Base-by-base conservation (phyloP, 1,140 invertebrate genomes). In the Drosophila sproati region DNA sequence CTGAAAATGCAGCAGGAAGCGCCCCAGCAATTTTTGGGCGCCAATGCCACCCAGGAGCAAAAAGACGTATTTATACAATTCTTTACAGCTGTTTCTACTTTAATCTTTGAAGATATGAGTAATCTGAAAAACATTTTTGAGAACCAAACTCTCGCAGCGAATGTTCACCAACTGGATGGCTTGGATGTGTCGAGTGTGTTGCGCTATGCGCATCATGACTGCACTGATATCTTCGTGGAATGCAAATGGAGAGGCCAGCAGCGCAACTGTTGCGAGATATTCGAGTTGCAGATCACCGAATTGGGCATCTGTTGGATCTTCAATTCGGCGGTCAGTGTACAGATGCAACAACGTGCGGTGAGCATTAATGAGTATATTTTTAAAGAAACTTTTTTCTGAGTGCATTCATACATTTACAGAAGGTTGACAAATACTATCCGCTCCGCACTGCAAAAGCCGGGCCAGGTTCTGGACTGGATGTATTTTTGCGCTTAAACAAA, bases 231-330 rank as follows among this genome's bases (percentile, higher is more conserved):
- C 2, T 78, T 92, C 31, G 5, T 8, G 0, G 29, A 64, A 2
- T 92, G 91, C 37, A 45, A 28, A 5, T 92, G 91, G 91, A 64
- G 85, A 0, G 55, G 55, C 1, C 69, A 56, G 2, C 34, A 52
- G 0, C 55, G 83, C 0, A 80, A 92, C 31, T 92, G 91, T 28
- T 92, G 91, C 34, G 79, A 92, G 0, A 41, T 81, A 4, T 92
- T 92, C 8, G 74, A 86, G 6, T 10, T 91, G 7, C 66, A 92
- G 47, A 82, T 76, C 39, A 92, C 91, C 1, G 91, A 92, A 28
- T n/a, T 79, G 34, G 91, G 91, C 1, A 60, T 78, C 29, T 92
- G 91, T 45, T 83, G 79, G 43, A 55, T 83, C 0, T 92, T 92
- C 37, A 92, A 92, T 63, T 78, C 91, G 29, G 47, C 28, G 2